A percentile compares a stretch with the other conserved stretches of the same genome.
Evolutionary conservation across 2,888 invertebrate genomes (phyloP).

Genomic region (Noctua janthe): DNA sequence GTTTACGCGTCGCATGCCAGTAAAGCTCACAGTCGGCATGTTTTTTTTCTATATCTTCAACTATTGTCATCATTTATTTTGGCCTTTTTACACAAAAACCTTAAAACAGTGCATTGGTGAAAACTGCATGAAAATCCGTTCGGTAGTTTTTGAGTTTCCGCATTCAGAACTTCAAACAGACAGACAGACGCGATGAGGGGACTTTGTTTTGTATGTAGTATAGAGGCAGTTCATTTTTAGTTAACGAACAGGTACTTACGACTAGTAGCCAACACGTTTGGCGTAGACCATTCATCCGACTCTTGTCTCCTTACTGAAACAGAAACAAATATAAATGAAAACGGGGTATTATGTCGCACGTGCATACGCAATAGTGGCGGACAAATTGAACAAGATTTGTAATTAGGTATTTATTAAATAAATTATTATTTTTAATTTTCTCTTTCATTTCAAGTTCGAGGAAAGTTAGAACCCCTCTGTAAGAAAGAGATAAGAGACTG

Average conservation of each 20-base stretch:
- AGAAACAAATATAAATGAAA: not conserved
- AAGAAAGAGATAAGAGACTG: too few relatives aligned
- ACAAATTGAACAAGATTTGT: too few relatives aligned
- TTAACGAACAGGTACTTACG: conserved; percentile 72
- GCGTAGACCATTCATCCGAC: conserved; percentile 75
- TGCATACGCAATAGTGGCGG: too few relatives aligned
- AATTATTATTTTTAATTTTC: too few relatives aligned
- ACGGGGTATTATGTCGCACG: too few relatives aligned
- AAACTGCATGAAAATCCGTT: not conserved
- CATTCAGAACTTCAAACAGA: not conserved
- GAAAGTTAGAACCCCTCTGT: too few relatives aligned
- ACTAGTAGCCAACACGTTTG: conserved; percentile 78
- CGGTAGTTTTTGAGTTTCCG: not conserved
- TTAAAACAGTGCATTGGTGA: not conserved
- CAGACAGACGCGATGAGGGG: not conserved
- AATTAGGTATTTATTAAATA: too few relatives aligned
- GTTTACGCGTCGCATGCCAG: not conserved
- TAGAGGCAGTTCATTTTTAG: not conserved
- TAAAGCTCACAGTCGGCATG: not conserved
- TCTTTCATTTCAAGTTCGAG: too few relatives aligned
- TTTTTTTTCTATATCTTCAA: not conserved
- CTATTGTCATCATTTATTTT: not conserved
- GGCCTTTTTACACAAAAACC: not conserved
- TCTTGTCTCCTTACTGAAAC: conserved; percentile 62
- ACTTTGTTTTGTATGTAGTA: not conserved